phyloP scores from a whole-genome alignment of 35 echinoderm and acorn worm species.

The Apostichopus parvimensis region DNA sequence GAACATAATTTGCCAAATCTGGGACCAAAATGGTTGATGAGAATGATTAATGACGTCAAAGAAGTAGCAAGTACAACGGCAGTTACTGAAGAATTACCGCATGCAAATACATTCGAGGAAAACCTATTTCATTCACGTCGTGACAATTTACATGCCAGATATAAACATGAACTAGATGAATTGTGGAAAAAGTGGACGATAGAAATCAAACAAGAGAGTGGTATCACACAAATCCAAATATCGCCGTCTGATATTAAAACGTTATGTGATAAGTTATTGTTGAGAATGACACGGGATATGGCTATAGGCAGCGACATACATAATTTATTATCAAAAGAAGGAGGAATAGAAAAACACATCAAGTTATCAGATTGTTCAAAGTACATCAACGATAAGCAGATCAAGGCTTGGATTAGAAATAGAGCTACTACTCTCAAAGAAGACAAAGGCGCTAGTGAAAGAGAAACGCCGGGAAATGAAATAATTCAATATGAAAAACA shows the following conservation, averaged over 20 bases:
- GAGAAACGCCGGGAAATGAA: neutral
- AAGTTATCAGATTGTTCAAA: neutral
- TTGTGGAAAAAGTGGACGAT: no score
- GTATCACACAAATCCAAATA: neutral
- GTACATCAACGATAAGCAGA: neutral
- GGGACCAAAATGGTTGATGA: no score
- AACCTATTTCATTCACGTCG: no score
- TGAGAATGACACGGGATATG: neutral
- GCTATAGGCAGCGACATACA: conserved; percentile 16
- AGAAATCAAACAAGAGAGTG: no score
- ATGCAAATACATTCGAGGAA: no score
- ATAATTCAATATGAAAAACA: neutral
- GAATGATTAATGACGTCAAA: no score
- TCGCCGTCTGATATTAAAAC: neutral
- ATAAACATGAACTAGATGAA: no score
- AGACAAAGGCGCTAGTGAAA: neutral
- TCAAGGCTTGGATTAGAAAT: neutral
- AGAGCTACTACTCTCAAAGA: no score
- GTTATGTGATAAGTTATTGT: neutral
- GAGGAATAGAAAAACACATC: conserved; percentile 21
- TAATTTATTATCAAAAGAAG: neutral
- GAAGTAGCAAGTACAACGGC: no score
- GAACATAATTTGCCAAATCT: no score
- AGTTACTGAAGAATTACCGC: no score
- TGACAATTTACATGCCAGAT: no score